These are phyloP conservation scores for Crossocerus cetratus DNA, from an alignment of 2,888 invertebrate species.

Conservation along the genomic window DNA sequence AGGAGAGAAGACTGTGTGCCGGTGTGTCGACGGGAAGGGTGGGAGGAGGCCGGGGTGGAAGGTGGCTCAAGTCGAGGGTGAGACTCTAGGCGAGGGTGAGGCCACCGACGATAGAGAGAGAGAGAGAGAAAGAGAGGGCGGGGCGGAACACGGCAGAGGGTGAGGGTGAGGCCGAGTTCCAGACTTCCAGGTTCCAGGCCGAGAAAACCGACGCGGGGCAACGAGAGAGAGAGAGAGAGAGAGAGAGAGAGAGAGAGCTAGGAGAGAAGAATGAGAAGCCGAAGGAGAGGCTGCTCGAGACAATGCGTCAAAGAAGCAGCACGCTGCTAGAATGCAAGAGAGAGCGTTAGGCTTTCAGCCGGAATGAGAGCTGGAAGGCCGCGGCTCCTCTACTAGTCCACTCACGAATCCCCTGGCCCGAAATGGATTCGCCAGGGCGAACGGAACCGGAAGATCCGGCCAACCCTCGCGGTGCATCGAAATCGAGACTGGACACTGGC, in stretches of 20 bases:
- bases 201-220: background rate
- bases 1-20: background rate
- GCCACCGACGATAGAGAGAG: no score
- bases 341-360: conserved; percentile 7
- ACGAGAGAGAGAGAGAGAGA: background rate
- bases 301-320: conserved; percentile 42
- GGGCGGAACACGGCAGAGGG: background rate
- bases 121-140: background rate
- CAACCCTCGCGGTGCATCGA: background rate
- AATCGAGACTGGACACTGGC: background rate
- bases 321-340: background rate
- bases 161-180: background rate
- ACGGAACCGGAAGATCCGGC: background rate
- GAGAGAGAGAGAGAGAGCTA: conserved; percentile 6
- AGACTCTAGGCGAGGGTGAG: background rate
- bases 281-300: conserved; percentile 15
- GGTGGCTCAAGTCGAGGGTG: conserved; percentile 1
- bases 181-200: background rate
- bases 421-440: background rate
- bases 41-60: background rate
- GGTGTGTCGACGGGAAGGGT: background rate
- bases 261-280: background rate
- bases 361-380: conserved; percentile 8
- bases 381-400: no score
- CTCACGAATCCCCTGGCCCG: background rate